These are phyloP conservation scores for Microplitis deprimator DNA, from an alignment of 2,888 invertebrate genomes.

Conservation along the genomic window DNA sequence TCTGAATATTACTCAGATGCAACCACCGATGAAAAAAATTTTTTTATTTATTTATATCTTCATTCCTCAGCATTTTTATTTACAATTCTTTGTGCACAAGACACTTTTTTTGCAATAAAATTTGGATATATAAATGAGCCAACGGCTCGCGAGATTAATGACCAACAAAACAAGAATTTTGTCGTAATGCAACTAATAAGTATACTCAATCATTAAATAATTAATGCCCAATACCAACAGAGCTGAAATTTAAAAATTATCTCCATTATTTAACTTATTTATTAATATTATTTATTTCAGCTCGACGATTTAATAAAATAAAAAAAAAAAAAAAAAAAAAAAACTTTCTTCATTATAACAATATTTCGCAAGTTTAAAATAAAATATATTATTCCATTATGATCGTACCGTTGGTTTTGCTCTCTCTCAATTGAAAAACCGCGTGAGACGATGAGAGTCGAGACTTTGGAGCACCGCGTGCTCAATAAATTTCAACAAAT, in stretches of 20 bases:
- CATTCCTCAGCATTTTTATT: neutral
- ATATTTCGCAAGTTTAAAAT: slow-evolving; percentile 5
- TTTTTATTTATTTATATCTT: slow-evolving; percentile 1
- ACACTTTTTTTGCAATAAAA: neutral
- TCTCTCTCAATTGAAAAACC: slow-evolving; percentile 23
- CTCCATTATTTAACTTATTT: too few species aligned
- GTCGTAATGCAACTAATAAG: neutral
- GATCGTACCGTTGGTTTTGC: slow-evolving; percentile 7
- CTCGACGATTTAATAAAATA: neutral
- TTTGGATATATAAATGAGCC: neutral
- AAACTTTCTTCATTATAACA: slow-evolving; percentile 20
- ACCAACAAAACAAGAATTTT: neutral
- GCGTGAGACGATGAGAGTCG: neutral
- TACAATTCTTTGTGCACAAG: neutral
- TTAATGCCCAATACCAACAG: neutral
- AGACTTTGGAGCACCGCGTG: neutral
- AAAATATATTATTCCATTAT: neutral
- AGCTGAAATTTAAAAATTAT: too few species aligned
- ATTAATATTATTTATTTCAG: neutral
- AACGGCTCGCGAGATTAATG: neutral
- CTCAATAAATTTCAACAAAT: slow-evolving; percentile 26
- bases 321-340: neutral
- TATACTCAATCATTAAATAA: neutral
- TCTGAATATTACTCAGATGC: slow-evolving; percentile 20
- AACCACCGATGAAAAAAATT: neutral